These are phyloP conservation scores for Cervus canadensis DNA, from an alignment of 2,113 vertebrate species.

Conservation along the genomic window DNA sequence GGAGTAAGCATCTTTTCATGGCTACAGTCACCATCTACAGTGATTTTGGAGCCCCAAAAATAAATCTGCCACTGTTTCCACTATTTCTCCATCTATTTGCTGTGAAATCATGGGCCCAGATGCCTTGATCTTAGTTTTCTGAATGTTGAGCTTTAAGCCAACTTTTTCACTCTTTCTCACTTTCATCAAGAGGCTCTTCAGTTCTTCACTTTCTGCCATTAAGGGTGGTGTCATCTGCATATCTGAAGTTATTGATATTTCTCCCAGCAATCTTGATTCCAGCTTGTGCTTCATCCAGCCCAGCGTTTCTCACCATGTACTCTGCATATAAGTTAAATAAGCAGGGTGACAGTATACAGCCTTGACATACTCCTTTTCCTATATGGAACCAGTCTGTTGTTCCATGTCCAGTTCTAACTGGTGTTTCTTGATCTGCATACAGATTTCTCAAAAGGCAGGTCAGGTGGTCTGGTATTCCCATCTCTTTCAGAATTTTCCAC, in stretches of 20 bases:
- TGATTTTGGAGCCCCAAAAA: not conserved
- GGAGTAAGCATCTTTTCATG: not conserved
- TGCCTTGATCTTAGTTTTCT: not conserved
- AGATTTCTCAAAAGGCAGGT: not conserved
- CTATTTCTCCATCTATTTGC: not conserved
- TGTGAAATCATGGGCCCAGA: accelerated
- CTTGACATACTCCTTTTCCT: not conserved
- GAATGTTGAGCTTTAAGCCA: not conserved
- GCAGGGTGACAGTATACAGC: not conserved
- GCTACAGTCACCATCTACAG: not conserved
- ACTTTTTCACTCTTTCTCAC: not conserved
- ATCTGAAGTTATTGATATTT: too few species aligned
- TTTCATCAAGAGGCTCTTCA: not conserved
- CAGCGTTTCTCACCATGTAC: not conserved
- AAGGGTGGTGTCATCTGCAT: too few species aligned
- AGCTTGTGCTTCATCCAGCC: not conserved
- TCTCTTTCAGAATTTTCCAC: not conserved
- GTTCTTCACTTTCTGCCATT: not conserved
- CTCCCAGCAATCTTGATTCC: not conserved
- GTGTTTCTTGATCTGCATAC: not conserved
- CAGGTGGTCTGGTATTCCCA: not conserved
- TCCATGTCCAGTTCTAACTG: not conserved
- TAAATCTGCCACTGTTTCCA: not conserved
- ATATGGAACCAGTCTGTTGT: not conserved
- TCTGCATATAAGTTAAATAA: not conserved